A percentile compares a stretch with the other conserved stretches of the same genome.
Evolutionary conservation across 2,113 vertebrate genomes (phyloP).

Genomic region (Hyperopisus bebe): DNA sequence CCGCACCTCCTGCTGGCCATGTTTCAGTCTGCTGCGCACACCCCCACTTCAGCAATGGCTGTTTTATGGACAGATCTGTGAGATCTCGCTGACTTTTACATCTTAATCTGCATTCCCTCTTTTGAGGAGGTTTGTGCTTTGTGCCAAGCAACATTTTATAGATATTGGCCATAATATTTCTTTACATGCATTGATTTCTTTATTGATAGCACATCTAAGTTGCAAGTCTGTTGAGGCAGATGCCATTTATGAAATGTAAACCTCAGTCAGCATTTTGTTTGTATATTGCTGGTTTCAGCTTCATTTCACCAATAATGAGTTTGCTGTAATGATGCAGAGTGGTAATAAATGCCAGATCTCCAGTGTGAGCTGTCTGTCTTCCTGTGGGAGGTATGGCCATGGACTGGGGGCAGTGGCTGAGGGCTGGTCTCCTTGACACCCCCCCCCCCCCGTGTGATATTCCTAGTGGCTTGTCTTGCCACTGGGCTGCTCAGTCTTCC

Average conservation of each 20-base stretch:
- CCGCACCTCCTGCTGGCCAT: background rate
- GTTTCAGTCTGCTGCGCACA: background rate
- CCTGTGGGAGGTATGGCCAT: background rate
- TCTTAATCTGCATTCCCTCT: background rate
- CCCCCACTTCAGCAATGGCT: background rate
- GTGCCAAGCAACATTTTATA: background rate
- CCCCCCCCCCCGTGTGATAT: too few relatives aligned
- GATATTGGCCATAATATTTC: background rate
- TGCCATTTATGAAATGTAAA: background rate
- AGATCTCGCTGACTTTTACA: background rate
- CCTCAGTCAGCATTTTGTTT: background rate
- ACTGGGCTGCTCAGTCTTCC: too few relatives aligned
- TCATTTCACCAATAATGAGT: background rate
- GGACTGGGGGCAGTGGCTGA: too few relatives aligned
- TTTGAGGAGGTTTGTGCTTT: background rate
- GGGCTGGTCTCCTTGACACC: too few relatives aligned
- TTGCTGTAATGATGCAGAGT: background rate
- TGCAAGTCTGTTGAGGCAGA: background rate
- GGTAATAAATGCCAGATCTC: background rate
- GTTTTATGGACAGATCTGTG: background rate
- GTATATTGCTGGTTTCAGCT: background rate
- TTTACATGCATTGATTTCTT: background rate
- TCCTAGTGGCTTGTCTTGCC: too few relatives aligned
- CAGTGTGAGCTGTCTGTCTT: background rate
- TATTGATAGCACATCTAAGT: background rate